Evolutionary conservation across 2,888 invertebrate genomes (phyloP), one percentile per base, ranked within the genome.

Genomic region (Agriopis aurantiaria): DNA sequence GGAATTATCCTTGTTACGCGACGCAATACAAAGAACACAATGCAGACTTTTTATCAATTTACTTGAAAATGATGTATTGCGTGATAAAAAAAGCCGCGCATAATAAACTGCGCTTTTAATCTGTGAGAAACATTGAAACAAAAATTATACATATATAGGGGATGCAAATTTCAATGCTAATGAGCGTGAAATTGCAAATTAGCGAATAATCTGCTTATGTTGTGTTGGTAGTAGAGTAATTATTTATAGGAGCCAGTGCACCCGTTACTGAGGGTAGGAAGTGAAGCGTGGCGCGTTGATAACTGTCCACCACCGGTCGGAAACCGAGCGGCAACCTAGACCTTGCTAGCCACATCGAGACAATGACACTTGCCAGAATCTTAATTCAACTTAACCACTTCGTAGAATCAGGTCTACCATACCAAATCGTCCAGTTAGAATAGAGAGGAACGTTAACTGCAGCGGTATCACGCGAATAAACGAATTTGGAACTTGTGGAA

Each of bases 271-370:
- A 86, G 87, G 88, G 86, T 84, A 86, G 86, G 86, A 86, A 90
- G 85, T 88, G 86, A 89, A 85, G 90, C 90, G 85, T 85, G 76
- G 89, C 75, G 55, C 69, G 51, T 51, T 72, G 72, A 77, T 86
- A 87, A 88, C 88, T 86, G 88, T 88, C 76, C 68, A 43, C 53
- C 40, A 57, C 55, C 58, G 41, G 17, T 45, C 51, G 48, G 63
- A 45, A 11, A 45, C 23, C 53, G 52, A 55, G 60, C 71, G 72
- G 75, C 70, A 80, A 80, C 83, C 82, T 75, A 85, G 82, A 85
- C 85, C 84, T 81, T 14, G 72, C 64, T 66, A 48, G 33, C 23
- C 33, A 45, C 65, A 9, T 49, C 52, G 48, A 64, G 59, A 67
- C 56, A 70, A 66, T 62, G 57, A 62, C 65, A 46, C 56, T 53